Evolutionary conservation across 2,888 invertebrate species (phyloP).

Genomic region (Shargacucullia verbasci): DNA sequence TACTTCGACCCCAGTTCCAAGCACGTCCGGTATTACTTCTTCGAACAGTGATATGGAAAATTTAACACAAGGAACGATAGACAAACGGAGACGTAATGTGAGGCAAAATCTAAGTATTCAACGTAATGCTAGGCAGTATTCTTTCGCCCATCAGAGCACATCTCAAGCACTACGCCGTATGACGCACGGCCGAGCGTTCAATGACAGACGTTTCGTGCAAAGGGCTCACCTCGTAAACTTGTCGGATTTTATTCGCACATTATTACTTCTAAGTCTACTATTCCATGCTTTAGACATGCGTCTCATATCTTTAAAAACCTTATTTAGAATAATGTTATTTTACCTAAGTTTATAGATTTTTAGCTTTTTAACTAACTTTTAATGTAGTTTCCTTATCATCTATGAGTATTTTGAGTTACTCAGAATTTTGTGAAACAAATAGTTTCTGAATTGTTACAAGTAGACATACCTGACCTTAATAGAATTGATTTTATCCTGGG

Average conservation of each 20-base stretch:
- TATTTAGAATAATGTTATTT: slow-evolving; percentile 36
- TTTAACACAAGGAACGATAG: slow-evolving; percentile 14
- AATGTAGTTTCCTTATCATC: slow-evolving; percentile 1
- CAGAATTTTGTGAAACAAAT: neutral
- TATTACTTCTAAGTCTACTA: slow-evolving; percentile 40
- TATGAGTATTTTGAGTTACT: neutral
- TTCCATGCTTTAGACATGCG: slow-evolving; percentile 30
- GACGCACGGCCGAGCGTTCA: neutral
- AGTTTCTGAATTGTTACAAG: neutral
- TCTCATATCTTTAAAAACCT: slow-evolving; percentile 32
- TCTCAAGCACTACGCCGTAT: neutral
- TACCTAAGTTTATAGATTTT: slow-evolving; percentile 39
- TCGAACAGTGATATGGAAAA: slow-evolving; percentile 71
- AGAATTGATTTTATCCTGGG: neutral
- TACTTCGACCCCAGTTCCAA: slow-evolving; percentile 81
- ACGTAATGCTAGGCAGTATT: neutral
- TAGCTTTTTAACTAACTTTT: slow-evolving; percentile 4
- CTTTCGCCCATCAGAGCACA: neutral
- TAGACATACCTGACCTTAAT: neutral
- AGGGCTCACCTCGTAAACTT: slow-evolving; percentile 8
- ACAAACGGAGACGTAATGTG: slow-evolving; percentile 23
- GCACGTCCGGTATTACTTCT: slow-evolving; percentile 82
- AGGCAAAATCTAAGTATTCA: slow-evolving; percentile 4
- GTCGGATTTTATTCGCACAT: slow-evolving; percentile 18
- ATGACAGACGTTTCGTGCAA: slow-evolving; percentile 1